Evolutionary conservation across 2,113 vertebrate genomes (phyloP).

Genomic region (Xenus cinereus): DNA sequence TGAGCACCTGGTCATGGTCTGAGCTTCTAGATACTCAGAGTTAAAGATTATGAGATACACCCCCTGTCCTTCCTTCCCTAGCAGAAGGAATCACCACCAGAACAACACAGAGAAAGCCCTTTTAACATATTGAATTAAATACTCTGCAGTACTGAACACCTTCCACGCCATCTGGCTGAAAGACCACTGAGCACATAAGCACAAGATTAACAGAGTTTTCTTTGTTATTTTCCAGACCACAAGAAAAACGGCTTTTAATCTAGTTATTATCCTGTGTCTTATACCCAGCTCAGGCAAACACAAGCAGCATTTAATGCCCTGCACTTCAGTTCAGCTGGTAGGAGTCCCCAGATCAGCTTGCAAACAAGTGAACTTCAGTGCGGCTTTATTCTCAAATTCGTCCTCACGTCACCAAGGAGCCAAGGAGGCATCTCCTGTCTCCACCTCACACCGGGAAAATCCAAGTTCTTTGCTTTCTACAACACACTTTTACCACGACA

Average conservation of each 20-base stretch:
- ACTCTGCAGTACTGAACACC: background rate
- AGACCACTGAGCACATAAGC: background rate
- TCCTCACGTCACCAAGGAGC: background rate
- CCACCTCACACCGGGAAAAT: background rate
- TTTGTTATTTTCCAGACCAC: background rate
- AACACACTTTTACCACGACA: background rate
- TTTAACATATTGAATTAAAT: background rate
- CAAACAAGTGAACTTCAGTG: background rate
- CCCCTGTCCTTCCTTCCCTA: background rate
- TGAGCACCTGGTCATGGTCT: accelerated
- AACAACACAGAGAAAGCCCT: background rate
- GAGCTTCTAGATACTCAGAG: background rate
- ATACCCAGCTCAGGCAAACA: background rate
- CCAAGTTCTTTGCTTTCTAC: background rate
- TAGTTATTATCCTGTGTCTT: background rate
- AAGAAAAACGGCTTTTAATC: background rate
- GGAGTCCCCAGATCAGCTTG: background rate
- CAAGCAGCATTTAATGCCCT: background rate
- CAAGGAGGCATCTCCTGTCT: background rate
- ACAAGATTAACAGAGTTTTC: background rate
- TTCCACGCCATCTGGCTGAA: background rate
- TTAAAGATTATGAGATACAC: background rate
- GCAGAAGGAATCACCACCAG: background rate
- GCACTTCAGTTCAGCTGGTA: background rate
- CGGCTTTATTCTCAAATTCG: background rate